phyloP scores from a whole-genome alignment of 2,888 invertebrate genomes.

The Napeogenes sylphis region DNA sequence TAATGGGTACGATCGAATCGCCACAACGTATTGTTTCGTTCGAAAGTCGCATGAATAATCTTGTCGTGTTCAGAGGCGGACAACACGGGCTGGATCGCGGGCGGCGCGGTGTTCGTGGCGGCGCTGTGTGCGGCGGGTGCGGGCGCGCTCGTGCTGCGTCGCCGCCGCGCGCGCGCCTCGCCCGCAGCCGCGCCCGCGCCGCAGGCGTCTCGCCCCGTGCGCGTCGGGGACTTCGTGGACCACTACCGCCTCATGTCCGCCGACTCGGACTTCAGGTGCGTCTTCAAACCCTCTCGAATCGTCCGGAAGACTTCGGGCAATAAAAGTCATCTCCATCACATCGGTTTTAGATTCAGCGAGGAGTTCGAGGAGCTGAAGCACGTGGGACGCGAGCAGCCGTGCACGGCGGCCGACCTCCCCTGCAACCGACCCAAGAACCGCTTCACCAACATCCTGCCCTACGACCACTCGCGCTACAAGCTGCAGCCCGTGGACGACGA shows the following conservation, averaged over 20 bases:
- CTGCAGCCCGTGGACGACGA: conserved; percentile 96
- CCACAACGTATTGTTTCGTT: too few species aligned
- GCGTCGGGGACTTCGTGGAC: conserved; percentile 92
- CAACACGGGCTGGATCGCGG: conserved; percentile 79
- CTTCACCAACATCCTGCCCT: conserved; percentile 99
- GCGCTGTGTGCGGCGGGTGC: conserved; percentile 73
- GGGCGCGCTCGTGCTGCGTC: conserved; percentile 56
- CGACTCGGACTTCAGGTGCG: conserved; percentile 93
- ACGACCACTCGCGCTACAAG: conserved; percentile 97
- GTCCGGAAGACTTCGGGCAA: too few species aligned
- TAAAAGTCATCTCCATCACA: too few species aligned
- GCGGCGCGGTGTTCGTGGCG: conserved; percentile 73
- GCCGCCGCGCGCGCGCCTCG: conserved; percentile 78
- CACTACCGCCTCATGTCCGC: conserved; percentile 98
- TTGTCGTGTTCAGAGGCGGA: conserved; percentile 81
- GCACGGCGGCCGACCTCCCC: conserved; percentile 95
- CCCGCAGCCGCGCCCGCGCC: conserved; percentile 82
- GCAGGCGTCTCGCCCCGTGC: conserved; percentile 80
- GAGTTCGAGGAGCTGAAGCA: conserved; percentile 99
- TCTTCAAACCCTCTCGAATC: too few species aligned
- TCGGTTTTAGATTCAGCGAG: conserved; percentile 87
- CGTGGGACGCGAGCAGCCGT: conserved; percentile 94
- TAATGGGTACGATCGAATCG: too few species aligned
- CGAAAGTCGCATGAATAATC: too few species aligned
- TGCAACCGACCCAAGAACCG: conserved; percentile 98